Conservation (phyloP, 2,113 vertebrate species). For the Peromyscus californicus region DNA sequence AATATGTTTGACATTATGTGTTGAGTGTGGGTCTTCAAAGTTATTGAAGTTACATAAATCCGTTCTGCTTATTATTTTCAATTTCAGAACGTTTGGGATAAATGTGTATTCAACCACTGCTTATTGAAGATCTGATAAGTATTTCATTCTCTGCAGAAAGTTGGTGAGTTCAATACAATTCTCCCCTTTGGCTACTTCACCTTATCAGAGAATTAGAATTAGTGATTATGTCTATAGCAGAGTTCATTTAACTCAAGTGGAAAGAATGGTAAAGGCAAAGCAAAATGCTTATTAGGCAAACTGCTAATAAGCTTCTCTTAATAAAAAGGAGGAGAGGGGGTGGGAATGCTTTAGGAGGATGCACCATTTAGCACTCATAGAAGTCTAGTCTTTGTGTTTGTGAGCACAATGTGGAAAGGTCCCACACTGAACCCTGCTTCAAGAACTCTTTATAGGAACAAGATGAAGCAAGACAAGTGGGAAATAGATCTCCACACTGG, state of each 20-base stretch:
- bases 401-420: neutral
- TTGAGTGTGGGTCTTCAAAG: slow-evolving; percentile 34
- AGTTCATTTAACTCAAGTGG: slow-evolving; percentile 37
- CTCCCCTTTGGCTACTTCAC: neutral
- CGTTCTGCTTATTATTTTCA: neutral
- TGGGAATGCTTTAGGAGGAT: slow-evolving; percentile 48
- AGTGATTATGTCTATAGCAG: slow-evolving; percentile 8
- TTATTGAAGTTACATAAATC: neutral
- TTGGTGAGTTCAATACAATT: neutral
- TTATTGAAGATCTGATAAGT: neutral
- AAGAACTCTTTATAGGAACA: neutral
- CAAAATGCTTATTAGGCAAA: slow-evolving; percentile 37
- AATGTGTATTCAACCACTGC: neutral
- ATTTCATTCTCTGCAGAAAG: neutral
- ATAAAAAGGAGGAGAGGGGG: slow-evolving; percentile 45
- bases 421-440: accelerated
- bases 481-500: neutral
- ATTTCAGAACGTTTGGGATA: slow-evolving; percentile 9
- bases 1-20: neutral
- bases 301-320: slow-evolving; percentile 48
- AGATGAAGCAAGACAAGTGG: neutral
- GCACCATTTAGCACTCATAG: neutral
- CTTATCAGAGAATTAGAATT: slow-evolving; percentile 43
- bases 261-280: slow-evolving; percentile 43
- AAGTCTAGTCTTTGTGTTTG: neutral